Conservation (phyloP, 2,113 vertebrate genomes). For the Phrynocephalus versicolor region DNA sequence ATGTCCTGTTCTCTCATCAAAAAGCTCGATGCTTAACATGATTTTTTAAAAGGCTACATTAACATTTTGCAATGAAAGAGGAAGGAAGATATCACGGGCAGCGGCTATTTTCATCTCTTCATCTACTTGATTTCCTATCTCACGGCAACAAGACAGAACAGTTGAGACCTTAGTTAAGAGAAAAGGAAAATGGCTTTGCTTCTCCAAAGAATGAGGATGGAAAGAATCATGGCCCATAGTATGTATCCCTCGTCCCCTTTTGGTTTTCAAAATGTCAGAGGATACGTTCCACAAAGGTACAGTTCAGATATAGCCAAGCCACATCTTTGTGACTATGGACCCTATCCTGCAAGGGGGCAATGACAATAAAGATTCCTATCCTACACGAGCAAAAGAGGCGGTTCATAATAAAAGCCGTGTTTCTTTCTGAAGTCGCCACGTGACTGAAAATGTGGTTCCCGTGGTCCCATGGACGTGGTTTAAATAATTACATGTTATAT, state of each 20-base stretch:
- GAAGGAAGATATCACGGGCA: background rate
- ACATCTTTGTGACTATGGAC: background rate
- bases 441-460: too few species aligned
- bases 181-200: too few species aligned
- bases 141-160: background rate
- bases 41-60: background rate
- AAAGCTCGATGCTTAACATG: background rate
- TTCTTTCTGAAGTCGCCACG: too few species aligned
- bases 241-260: too few species aligned
- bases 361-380: too few species aligned
- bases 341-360: too few species aligned
- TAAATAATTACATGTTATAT: too few species aligned
- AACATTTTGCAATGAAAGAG: background rate
- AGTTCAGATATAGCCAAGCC: background rate
- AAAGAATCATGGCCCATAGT: background rate
- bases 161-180: background rate
- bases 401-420: too few species aligned
- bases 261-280: background rate
- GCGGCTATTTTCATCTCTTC: background rate
- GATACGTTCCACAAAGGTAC: background rate
- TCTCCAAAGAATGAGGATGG: background rate
- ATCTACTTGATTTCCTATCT: background rate
- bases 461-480: too few species aligned
- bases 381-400: too few species aligned
- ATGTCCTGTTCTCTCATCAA: background rate